These are phyloP conservation scores for Rhizomys pruinosus DNA, from an alignment of 2,113 vertebrate species.

Conservation along the genomic window DNA sequence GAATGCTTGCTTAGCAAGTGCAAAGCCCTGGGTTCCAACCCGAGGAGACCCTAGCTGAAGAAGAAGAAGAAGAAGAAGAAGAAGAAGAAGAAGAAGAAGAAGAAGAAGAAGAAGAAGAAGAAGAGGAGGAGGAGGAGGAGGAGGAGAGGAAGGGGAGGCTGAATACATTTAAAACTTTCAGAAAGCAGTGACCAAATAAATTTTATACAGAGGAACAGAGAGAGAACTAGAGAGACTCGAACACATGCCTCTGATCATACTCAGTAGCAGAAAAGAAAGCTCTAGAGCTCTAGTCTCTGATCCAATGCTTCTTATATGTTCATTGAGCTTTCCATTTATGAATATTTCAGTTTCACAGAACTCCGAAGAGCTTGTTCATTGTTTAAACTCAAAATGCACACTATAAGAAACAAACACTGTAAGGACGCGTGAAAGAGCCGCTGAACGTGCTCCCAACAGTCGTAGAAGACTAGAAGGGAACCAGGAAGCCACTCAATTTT, in stretches of 20 bases:
- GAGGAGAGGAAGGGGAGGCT: too few relatives aligned
- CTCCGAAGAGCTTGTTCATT: not conserved
- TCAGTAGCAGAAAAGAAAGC: not conserved
- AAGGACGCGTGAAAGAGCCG: not conserved
- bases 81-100: too few relatives aligned
- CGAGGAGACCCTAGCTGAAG: not conserved
- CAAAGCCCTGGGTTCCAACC: not conserved
- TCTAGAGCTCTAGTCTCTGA: not conserved
- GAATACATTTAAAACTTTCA: constrained; percentile 33
- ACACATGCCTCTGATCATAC: not conserved
- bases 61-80: too few relatives aligned
- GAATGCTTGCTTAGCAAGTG: not conserved
- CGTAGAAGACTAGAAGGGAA: not conserved
- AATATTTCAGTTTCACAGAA: not conserved
- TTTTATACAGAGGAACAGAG: not conserved
- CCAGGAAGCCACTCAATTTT: not conserved
- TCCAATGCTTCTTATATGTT: not conserved
- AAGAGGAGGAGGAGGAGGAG: too few relatives aligned
- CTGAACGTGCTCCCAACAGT: not conserved
- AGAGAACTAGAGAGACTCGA: not conserved
- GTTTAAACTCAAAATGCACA: not conserved
- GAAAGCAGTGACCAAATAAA: not conserved
- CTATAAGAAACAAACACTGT: not conserved
- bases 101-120: too few relatives aligned
- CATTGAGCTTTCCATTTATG: not conserved